Base-by-base conservation (phyloP, 2,113 vertebrate genomes). In the Jaculus jaculus region DNA sequence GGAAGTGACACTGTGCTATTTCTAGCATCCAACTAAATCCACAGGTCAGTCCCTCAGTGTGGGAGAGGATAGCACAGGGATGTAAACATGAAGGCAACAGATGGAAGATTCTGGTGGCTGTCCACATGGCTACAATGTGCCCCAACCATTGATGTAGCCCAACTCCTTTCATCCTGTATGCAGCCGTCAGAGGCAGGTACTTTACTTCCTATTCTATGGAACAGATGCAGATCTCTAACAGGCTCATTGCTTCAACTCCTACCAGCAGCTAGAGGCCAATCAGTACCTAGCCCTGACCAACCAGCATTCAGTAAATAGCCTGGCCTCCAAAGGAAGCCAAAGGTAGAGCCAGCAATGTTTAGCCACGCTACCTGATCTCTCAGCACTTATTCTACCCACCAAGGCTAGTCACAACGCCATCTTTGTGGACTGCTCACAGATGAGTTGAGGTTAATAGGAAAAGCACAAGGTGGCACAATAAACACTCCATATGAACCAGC, bases 161-260 rank as follows among this genome's bases (percentile, higher is more conserved):
- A 4, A 4, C 61, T 66, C 51, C 72, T 65, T 42, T 37, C 47
- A 13, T 11, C 77, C 34, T 30, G 6, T 28, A 16, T 28, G 28
- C n/a, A 30, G 83, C 63, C 51, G 73, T 24, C 9, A 0, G 58
- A 71, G 37, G 11, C 28, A 58, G 34, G 47, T 32, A 23, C 34
- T 61, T 66, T 32, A 47, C 7, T 58, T 91, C 75, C 84, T 39
- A 32, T 20, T 47, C 80, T n/a, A 71, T 63, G 78, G 82, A n/a
- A 3, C 2, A 32, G 54, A 28, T 6, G 18, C 1, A 0, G 30
- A 32, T 34, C 30, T 71, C 34, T 0, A 34, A 23, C 12, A 77
- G 24, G 58, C 71, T 61, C 18, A 69, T 32, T 75, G 39, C 4
- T 21, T 37, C 39, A 71, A 20, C 65, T 47, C 7, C 39, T 10